Conservation (phyloP, 2,797 vertebrate species). For the Mormyrus hasselquistii region DNA sequence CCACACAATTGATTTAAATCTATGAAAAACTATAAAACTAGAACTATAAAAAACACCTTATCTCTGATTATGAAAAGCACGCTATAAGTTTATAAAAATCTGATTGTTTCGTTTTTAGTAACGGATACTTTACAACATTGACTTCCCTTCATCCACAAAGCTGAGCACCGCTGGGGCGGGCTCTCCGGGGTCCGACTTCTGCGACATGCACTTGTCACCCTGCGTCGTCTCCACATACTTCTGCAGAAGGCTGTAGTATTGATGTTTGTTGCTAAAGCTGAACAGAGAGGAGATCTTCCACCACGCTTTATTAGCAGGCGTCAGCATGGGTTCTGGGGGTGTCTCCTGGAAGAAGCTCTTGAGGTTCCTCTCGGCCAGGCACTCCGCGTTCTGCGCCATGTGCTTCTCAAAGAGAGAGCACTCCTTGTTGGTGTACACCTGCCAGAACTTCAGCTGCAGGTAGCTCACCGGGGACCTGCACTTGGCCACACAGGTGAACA, state of each 20-base stretch:
- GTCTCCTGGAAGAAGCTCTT: constrained; percentile 58
- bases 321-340: constrained; percentile 19
- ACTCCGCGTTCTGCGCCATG: constrained; percentile 50
- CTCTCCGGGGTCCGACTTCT: not conserved
- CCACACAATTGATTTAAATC: not conserved
- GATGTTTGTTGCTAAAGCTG: constrained; percentile 35
- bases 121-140: constrained; percentile 16
- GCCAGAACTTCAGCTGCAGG: constrained; percentile 64
- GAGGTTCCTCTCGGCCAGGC: constrained; percentile 61
- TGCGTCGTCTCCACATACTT: constrained; percentile 35
- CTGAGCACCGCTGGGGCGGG: not conserved
- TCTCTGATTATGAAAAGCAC: not conserved
- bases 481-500: constrained; percentile 17
- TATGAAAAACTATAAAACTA: not conserved
- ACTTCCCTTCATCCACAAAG: constrained; percentile 49
- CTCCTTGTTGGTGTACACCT: constrained; percentile 58
- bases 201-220: not conserved
- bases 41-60: not conserved
- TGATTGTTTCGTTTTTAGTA: not conserved
- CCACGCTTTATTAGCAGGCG: constrained; percentile 58
- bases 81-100: too few relatives aligned
- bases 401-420: constrained; percentile 40
- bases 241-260: constrained; percentile 65
- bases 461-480: constrained; percentile 56
- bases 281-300: constrained; percentile 52